Evolutionary conservation across 2,888 invertebrate genomes (phyloP).

Genomic region (Torymus auratus): DNA sequence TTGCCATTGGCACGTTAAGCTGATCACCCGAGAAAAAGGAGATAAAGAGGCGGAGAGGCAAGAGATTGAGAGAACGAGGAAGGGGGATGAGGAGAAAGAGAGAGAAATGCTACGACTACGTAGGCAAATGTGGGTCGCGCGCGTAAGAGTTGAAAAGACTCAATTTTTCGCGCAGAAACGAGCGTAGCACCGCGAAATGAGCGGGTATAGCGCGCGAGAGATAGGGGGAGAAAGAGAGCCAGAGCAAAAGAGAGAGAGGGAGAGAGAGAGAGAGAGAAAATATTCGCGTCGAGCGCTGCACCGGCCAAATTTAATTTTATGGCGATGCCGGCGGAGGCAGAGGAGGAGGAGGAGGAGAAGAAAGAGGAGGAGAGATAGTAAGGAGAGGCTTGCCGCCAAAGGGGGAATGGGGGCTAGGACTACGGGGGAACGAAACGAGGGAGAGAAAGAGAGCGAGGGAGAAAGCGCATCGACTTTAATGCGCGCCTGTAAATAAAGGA

Average conservation of each 20-base stretch:
- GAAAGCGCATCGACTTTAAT: conserved; percentile 10
- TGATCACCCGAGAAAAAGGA: not conserved
- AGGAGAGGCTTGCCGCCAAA: conserved; percentile 35
- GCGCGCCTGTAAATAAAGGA: conserved; percentile 40
- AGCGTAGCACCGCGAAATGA: not conserved
- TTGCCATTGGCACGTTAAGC: too few species aligned
- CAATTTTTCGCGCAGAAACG: conserved; percentile 26
- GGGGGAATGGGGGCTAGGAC: not conserved
- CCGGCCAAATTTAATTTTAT: conserved; percentile 52
- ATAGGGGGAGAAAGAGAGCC: not conserved
- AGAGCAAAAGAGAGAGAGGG: conserved; percentile 11
- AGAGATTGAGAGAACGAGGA: not conserved
- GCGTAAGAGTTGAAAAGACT: conserved; percentile 11
- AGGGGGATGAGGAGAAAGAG: not conserved
- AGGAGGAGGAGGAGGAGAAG: not conserved
- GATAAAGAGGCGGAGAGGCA: not conserved
- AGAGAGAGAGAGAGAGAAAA: conserved; percentile 17
- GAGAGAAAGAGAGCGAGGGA: not conserved
- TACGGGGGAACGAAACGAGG: not conserved
- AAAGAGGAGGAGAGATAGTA: conserved; percentile 5
- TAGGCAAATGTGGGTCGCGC: conserved; percentile 17
- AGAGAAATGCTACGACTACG: conserved; percentile 48
- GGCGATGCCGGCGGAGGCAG: not conserved
- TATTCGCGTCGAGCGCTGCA: not conserved
- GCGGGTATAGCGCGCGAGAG: too few species aligned